Percentiles rank a stretch among this genome's conserved stretches.
Conservation (phyloP, 2,113 vertebrate species). For the Gila orcuttii region DNA sequence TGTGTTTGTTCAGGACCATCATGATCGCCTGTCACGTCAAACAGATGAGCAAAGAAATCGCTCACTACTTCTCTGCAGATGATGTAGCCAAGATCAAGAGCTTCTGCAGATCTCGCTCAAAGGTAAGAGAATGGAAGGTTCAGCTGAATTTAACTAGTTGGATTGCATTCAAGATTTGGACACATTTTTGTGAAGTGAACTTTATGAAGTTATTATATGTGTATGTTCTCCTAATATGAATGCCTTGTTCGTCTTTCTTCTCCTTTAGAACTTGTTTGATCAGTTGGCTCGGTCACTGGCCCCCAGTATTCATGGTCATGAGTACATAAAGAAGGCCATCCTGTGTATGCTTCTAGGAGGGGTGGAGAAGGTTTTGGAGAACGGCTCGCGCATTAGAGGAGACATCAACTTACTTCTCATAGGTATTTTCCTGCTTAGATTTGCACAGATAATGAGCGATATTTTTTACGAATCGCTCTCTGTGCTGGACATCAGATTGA, state of each 20-base stretch:
- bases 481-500: neutral
- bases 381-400: constrained; percentile 91
- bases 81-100: constrained; percentile 94
- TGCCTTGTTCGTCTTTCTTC: neutral
- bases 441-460: neutral
- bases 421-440: constrained; percentile 71
- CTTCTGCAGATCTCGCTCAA: constrained; percentile 85
- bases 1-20: constrained; percentile 81
- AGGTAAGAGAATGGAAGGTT: constrained; percentile 68
- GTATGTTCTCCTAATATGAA: neutral
- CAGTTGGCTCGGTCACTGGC: constrained; percentile 89
- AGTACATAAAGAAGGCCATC: constrained; percentile 97
- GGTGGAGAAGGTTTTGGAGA: constrained; percentile 93
- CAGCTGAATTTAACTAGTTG: neutral
- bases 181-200: neutral
- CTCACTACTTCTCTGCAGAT: constrained; percentile 82
- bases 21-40: constrained; percentile 93
- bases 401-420: constrained; percentile 97
- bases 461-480: neutral
- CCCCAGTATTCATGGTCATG: constrained; percentile 94
- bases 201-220: no score
- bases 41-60: constrained; percentile 90
- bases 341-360: constrained; percentile 95
- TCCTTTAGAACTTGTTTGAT: constrained; percentile 78
- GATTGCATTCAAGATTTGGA: neutral